Conservation (phyloP, 1,140 invertebrate genomes). For the Drosophila ercepeae region DNA sequence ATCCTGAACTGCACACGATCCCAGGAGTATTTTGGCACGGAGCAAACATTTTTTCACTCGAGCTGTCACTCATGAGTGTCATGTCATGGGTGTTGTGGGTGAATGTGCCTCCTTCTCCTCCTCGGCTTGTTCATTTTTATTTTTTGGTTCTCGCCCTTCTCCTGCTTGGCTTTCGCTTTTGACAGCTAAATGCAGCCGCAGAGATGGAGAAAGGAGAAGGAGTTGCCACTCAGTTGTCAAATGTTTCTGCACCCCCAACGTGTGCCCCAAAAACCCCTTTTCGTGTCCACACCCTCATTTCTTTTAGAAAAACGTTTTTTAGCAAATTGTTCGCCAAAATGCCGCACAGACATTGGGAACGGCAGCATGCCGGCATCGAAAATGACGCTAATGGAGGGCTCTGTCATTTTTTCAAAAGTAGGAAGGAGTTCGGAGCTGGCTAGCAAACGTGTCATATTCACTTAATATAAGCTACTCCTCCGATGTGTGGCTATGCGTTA, state of each 20-base stretch:
- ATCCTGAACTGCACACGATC: constrained; percentile 42
- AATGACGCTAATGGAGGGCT: constrained; percentile 80
- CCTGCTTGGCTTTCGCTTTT: constrained; percentile 66
- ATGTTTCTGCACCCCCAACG: constrained; percentile 64
- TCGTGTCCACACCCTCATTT: constrained; percentile 19
- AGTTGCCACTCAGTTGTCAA: constrained; percentile 69
- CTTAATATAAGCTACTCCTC: constrained; percentile 39
- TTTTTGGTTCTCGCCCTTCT: constrained; percentile 1
- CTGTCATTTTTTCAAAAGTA: constrained; percentile 49
- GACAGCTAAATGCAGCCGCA: constrained; percentile 75
- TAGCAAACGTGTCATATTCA: constrained; percentile 58
- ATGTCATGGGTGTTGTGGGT: constrained; percentile 46
- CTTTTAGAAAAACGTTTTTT: constrained; percentile 77
- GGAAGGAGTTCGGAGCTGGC: neutral
- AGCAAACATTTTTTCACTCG: constrained; percentile 63
- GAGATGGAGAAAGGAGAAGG: constrained; percentile 37
- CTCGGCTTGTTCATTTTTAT: constrained; percentile 18
- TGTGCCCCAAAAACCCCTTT: constrained; percentile 5
- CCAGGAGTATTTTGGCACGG: constrained; percentile 71
- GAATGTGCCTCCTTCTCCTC: constrained; percentile 20
- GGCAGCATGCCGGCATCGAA: constrained; percentile 37
- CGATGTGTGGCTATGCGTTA: constrained; percentile 50
- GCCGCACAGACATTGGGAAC: constrained; percentile 49
- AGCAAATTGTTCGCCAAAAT: constrained; percentile 80
- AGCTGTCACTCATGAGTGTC: constrained; percentile 59